Conservation (phyloP, 2,797 vertebrate genomes). For the Chiroxiphia lanceolata region DNA sequence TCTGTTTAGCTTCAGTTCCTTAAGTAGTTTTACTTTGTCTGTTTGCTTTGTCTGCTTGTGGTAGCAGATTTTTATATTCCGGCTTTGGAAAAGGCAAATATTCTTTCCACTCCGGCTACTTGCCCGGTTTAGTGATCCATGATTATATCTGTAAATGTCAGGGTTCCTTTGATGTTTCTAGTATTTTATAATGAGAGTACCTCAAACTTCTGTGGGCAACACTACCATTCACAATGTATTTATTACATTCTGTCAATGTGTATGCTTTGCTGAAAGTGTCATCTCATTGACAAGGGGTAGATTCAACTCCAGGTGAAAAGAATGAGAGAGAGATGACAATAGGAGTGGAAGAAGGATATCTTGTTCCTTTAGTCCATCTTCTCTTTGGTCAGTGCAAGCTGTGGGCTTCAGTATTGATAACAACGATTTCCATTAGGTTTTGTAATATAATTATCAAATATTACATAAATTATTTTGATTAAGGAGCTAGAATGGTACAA, state of each 20-base stretch:
- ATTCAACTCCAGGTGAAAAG: background rate
- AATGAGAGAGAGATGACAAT: background rate
- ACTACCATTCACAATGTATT: background rate
- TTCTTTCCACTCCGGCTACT: background rate
- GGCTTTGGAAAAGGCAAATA: background rate
- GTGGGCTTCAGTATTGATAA: background rate
- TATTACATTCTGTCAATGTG: background rate
- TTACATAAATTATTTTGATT: background rate
- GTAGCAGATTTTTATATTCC: background rate
- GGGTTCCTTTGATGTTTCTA: background rate
- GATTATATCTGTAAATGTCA: background rate
- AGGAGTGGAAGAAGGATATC: background rate
- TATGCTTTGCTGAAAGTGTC: background rate
- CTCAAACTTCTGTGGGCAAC: background rate
- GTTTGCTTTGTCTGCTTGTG: background rate
- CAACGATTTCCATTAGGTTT: background rate
- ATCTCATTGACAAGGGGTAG: background rate
- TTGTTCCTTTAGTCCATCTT: background rate
- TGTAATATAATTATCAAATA: background rate
- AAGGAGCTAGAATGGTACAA: background rate
- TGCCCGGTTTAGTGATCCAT: background rate
- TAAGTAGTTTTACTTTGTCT: background rate
- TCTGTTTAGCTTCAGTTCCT: background rate
- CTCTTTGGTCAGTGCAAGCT: background rate
- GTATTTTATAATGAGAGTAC: background rate